Conservation (phyloP, 2,888 invertebrate genomes). For the Tachina fera region DNA sequence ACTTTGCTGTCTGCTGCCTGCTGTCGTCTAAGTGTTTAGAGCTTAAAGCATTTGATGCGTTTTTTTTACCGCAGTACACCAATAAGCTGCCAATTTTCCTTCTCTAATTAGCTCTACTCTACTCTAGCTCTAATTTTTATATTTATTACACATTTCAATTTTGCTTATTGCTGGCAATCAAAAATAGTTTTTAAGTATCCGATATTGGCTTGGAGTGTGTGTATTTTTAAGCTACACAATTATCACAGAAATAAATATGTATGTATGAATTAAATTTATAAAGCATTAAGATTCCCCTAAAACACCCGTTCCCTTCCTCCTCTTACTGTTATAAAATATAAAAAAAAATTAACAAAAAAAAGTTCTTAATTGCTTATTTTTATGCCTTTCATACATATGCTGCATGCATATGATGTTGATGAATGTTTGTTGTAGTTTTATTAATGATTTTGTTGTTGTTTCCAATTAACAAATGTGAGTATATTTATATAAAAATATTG, state of each 20-base stretch:
- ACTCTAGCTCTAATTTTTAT: too few species aligned
- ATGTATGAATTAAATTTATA: background rate
- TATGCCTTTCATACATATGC: background rate
- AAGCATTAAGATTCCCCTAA: background rate
- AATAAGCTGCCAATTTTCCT: too few species aligned
- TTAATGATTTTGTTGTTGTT: slow-evolving; percentile 35
- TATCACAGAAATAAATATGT: background rate
- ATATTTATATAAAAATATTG: slow-evolving; percentile 36
- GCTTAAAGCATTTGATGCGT: too few species aligned
- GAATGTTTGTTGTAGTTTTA: slow-evolving; percentile 33
- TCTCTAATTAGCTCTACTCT: too few species aligned
- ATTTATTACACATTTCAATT: too few species aligned
- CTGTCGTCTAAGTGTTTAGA: too few species aligned
- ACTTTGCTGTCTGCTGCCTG: too few species aligned
- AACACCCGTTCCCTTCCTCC: background rate
- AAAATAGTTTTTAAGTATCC: too few species aligned
- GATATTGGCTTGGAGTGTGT: too few species aligned
- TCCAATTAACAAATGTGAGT: slow-evolving; percentile 49
- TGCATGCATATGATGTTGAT: slow-evolving; percentile 8
- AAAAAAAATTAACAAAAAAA: background rate
- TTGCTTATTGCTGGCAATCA: too few species aligned
- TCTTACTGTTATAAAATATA: background rate
- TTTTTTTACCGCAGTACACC: too few species aligned
- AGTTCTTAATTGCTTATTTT: slow-evolving; percentile 23
- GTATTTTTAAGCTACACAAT: background rate